These are phyloP conservation scores for Dasyornis broadbenti DNA, from an alignment of 2,113 vertebrate genomes.

Conservation along the genomic window DNA sequence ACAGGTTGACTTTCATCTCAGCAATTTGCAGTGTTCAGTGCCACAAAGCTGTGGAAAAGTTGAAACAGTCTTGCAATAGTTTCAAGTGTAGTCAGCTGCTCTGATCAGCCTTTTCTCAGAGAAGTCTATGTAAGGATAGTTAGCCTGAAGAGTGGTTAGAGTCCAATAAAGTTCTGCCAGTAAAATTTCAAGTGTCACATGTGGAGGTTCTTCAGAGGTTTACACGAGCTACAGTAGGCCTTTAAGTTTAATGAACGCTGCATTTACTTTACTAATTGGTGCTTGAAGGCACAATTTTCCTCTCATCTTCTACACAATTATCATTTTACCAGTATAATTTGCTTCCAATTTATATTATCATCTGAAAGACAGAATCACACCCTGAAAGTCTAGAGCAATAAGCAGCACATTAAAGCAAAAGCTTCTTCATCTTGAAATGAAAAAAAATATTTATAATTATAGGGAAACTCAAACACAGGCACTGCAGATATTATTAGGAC, in stretches of 20 bases:
- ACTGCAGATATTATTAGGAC: background rate
- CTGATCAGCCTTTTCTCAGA: background rate
- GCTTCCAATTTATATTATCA: background rate
- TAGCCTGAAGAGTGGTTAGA: background rate
- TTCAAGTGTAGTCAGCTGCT: background rate
- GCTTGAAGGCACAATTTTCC: background rate
- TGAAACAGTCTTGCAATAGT: background rate
- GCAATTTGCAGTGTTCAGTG: background rate
- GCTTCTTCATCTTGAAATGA: background rate
- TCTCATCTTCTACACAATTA: background rate
- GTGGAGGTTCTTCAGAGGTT: background rate
- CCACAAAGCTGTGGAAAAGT: background rate
- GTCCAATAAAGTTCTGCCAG: background rate
- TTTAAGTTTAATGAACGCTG: background rate
- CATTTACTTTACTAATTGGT: background rate
- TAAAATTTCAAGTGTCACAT: background rate
- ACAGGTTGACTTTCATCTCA: background rate
- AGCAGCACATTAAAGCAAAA: background rate
- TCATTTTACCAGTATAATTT: background rate
- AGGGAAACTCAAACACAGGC: background rate
- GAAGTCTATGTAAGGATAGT: background rate
- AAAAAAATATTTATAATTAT: background rate
- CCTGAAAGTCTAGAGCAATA: background rate
- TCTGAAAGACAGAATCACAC: background rate
- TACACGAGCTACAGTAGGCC: background rate